Base-by-base conservation (phyloP, 2,888 invertebrate species). In the Pristionchus exspectatus region DNA sequence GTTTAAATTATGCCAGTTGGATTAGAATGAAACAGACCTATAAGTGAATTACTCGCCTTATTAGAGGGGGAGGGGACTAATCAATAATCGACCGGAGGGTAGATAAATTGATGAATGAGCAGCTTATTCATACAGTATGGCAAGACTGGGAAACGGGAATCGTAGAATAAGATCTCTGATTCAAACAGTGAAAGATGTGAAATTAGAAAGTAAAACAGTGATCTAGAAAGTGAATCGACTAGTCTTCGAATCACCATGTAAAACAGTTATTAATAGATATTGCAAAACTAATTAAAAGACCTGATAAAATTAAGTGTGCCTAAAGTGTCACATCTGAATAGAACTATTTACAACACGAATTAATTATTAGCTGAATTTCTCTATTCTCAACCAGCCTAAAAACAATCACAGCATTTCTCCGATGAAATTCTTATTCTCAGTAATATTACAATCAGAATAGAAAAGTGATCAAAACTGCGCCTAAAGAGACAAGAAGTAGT, bases 61-160 rank as follows among this genome's bases (percentile, higher is more conserved):
- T 44, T 77, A 77, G 44, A 77, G 72, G 30, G 33, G 72, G 33
- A 77, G 18, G 72, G 38, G 30, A 44, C 44, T 44, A 77, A 77
- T 77, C 77, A 44, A 77, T 77, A 77, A 77, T 77, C 77, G 77
- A 77, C 77, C 77, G 21, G 77, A 77, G 77, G 77, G 44, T 77
- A 77, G 77, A 77, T 77, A 24, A 77, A 77, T 77, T 4, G 77
- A 72, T 33, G 44, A 12, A 44, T 77, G 77, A 77, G 44, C 77
- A 77, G 38, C 10, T 38, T 77, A 30, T 77, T 30, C 38, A 77
- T 44, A 77, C 77, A 77, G 38, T 44, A 77, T 77, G 77, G 77
- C 77, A 77, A 77, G 77, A 44, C 44, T 44, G 77, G 44, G 2
- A 77, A 44, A 18, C 3, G 63, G 77, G 77, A 72, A 72, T 72